phyloP scores from a whole-genome alignment of 2,797 vertebrate genomes.

The Tapera naevia region DNA sequence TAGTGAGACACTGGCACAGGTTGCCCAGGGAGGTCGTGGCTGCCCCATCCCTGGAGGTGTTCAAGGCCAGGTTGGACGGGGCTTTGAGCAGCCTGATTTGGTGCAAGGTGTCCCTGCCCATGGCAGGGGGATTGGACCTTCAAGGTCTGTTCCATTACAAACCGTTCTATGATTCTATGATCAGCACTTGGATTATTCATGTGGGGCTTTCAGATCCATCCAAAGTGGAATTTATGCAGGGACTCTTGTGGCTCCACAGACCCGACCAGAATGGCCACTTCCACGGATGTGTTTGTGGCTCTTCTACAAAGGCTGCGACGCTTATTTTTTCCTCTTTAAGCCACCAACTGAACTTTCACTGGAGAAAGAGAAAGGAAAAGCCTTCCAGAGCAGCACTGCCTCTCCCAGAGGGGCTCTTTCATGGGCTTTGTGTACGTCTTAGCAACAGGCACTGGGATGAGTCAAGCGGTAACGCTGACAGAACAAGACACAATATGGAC shows the following conservation, averaged over 20 bases:
- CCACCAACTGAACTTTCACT: not conserved
- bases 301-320: not conserved
- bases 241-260: not conserved
- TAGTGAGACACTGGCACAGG: too few species aligned
- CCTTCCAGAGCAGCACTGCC: not conserved
- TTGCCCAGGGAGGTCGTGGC: too few species aligned
- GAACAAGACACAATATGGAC: not conserved
- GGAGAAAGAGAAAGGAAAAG: not conserved
- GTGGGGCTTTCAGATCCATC: not conserved
- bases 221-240: not conserved
- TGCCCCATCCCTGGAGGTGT: too few species aligned
- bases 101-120: too few species aligned
- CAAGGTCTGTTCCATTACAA: too few species aligned
- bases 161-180: too few species aligned
- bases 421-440: not conserved
- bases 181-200: not conserved
- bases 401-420: not conserved
- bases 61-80: too few species aligned
- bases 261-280: rapidly evolving
- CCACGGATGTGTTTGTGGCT: rapidly evolving
- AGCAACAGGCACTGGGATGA: not conserved
- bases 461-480: rapidly evolving
- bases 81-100: too few species aligned
- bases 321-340: not conserved
- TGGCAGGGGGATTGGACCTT: too few species aligned